A percentile compares a stretch with the other conserved stretches of the same genome.
Evolutionary conservation across 2,888 invertebrate species (phyloP).

Genomic region (Drosophila kanekoi): DNA sequence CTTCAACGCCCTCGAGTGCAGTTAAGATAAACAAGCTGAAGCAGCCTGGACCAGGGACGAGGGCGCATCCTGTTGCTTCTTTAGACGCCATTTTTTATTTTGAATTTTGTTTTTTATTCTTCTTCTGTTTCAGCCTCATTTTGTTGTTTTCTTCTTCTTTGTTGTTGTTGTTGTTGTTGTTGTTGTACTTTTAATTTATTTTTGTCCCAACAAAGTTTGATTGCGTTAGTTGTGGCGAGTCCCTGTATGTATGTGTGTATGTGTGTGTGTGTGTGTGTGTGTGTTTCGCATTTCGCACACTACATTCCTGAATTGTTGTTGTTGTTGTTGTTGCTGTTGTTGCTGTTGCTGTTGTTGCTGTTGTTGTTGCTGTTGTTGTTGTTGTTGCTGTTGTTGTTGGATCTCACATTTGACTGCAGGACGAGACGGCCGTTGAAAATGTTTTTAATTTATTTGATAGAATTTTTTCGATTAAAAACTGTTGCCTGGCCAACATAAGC

Average conservation of each 20-base stretch:
- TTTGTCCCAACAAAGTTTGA: conserved; percentile 59
- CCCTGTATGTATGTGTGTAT: not conserved
- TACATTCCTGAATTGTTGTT: conserved; percentile 1
- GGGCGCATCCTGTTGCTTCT: conserved; percentile 5
- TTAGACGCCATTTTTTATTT: not conserved
- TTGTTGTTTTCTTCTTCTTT: not conserved
- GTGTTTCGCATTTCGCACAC: not conserved
- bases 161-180: conserved; percentile 10
- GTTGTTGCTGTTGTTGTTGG: not conserved
- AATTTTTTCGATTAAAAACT: conserved; percentile 58
- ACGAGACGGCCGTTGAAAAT: conserved; percentile 16
- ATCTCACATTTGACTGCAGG: conserved; percentile 19
- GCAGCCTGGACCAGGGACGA: not conserved
- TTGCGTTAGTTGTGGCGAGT: conserved; percentile 37
- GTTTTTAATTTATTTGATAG: conserved; percentile 50
- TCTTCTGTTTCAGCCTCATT: not conserved
- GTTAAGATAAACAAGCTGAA: conserved; percentile 5
- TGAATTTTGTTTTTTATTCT: not conserved
- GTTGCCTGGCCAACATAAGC: conserved; percentile 26
- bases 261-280: not conserved
- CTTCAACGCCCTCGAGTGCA: conserved; percentile 3
- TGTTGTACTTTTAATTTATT: conserved; percentile 53
- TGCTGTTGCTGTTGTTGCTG: not conserved
- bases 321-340: not conserved
- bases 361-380: not conserved